Evolutionary conservation across 2,888 invertebrate species (phyloP), one percentile per base, ranked within the genome.

Genomic region (Hirtodrosophila alboralis): DNA sequence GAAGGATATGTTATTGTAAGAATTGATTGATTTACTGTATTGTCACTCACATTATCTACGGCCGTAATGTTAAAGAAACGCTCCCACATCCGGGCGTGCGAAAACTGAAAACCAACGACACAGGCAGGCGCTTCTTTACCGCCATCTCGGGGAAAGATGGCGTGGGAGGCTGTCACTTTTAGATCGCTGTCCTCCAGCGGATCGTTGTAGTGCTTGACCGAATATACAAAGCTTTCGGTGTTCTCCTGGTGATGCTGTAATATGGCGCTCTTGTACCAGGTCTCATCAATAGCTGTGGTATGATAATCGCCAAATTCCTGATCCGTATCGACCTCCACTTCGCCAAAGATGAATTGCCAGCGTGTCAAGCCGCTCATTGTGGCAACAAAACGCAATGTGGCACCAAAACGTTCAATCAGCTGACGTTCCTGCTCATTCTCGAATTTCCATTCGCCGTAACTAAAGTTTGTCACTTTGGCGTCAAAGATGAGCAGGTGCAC

Each of bases 241-340:
- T 80, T 83, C 80, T 96, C 95, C 34, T 94, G 92, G 85, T 94
- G 93, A 87, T 96, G 95, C 81, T 96, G 96, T 34, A 97, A 92
- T 3, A 97, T 96, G 0, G 97, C 97, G 64, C 96, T 95, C 88
- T 95, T 95, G 88, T 97, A 97, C 96, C 97, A 97, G 0, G 95
- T 94, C 89, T 97, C 97, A 88, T 97, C 96, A 16, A 96, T 95
- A 0, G 97, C 95, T 47, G 93, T 93, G 3, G 92, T 93, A 86
- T 96, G 94, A 38, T 92, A 90, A 78, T 96, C 95, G 7, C 96
- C 96, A 84, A 96, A 96, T 66, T 94, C 94, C 12, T 93, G 84
- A 77, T 90, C 90, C 16, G 88, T 89, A 14, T 91, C 91, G 7
- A 91, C 90, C 61, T 91, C 91, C 13, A 92, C 93, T 77, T 93